phyloP scores from a whole-genome alignment of 2,113 vertebrate genomes.

The Todiramphus chloris region DNA sequence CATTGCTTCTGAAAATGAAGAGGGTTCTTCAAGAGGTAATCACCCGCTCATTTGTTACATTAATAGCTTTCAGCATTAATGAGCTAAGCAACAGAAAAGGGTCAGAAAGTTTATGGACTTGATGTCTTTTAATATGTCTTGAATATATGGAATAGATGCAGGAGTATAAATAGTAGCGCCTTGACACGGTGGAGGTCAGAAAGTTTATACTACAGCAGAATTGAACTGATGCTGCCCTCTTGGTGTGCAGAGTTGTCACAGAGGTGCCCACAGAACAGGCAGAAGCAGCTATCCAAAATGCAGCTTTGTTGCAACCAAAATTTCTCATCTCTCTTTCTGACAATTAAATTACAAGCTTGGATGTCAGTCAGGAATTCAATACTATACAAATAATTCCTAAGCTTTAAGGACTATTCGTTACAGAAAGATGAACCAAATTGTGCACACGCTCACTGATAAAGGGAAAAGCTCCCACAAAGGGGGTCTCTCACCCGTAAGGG shows the following conservation, averaged over 20 bases:
- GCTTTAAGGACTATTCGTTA: too few relatives aligned
- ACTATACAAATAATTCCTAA: too few relatives aligned
- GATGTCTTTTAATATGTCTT: background rate
- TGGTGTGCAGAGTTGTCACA: background rate
- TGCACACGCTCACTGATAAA: too few relatives aligned
- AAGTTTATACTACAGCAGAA: background rate
- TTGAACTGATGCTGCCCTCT: background rate
- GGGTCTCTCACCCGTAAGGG: too few relatives aligned
- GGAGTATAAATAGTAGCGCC: background rate
- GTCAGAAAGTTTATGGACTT: constrained; percentile 13
- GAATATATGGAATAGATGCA: background rate
- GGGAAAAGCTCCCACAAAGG: too few relatives aligned
- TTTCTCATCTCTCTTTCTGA: background rate
- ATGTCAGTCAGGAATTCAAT: too few relatives aligned
- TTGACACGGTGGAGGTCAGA: background rate
- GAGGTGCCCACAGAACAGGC: background rate
- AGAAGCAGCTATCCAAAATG: background rate
- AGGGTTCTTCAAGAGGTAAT: constrained; percentile 96
- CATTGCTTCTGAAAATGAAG: constrained; percentile 90
- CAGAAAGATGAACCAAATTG: too few relatives aligned
- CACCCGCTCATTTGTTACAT: background rate
- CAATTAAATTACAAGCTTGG: too few relatives aligned
- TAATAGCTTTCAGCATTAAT: background rate
- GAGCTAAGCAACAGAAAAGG: background rate
- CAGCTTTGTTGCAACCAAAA: background rate